A percentile compares a stretch with the other conserved stretches of the same genome.
These are phyloP conservation scores for Syngnathoides biaculeatus DNA, from an alignment of 2,113 vertebrate genomes.

Conservation along the genomic window DNA sequence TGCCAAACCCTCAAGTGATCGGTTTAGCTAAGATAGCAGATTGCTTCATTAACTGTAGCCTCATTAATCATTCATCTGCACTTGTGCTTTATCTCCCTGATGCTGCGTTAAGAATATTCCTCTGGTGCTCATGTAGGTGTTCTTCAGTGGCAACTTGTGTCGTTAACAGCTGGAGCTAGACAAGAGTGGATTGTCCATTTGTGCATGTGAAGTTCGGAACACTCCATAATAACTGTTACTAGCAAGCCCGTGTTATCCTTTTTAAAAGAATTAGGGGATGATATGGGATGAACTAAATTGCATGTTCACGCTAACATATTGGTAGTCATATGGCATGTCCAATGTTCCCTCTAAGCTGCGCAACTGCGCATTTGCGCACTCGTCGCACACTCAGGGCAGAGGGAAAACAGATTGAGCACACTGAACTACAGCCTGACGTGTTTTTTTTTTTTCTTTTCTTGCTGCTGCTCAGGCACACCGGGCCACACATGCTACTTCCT, in stretches of 20 bases:
- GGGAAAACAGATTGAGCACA: no score
- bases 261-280: not conserved
- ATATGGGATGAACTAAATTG: not conserved
- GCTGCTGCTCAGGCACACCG: no score
- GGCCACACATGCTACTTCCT: no score
- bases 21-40: slow-evolving; percentile 10
- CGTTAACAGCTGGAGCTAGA: not conserved
- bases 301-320: not conserved
- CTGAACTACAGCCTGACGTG: no score
- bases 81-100: not conserved
- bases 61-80: not conserved
- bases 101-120: not conserved
- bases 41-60: slow-evolving; percentile 6
- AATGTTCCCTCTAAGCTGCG: no score
- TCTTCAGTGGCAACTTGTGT: not conserved
- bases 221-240: slow-evolving; percentile 1
- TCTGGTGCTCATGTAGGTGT: not conserved
- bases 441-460: no score
- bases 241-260: slow-evolving; percentile 23
- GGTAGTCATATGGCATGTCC: not conserved
- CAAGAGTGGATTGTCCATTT: not conserved
- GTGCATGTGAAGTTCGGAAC: not conserved
- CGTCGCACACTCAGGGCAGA: no score
- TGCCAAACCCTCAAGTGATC: not conserved
- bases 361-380: no score